Base-by-base conservation (phyloP, 2,113 vertebrate species). In the Opisthocomus hoazin region DNA sequence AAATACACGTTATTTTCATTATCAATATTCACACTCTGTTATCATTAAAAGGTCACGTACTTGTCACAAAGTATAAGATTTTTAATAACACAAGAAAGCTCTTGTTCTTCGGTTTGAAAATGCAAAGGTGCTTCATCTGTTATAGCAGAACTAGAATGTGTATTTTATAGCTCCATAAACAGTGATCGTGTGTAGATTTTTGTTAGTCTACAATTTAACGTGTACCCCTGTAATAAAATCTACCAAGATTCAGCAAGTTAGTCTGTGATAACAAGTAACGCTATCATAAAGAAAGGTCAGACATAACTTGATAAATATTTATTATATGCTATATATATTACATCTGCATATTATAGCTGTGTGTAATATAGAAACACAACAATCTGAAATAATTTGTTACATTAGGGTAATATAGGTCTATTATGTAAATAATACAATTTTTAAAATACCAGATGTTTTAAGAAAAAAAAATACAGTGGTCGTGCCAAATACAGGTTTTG, bases 1-100 rank as follows among this genome's bases (percentile, higher is more conserved):
- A 73, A 92, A 75, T 66, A 17, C 5, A 7, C 5, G 9, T 70
- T 65, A 30, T 71, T 85, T 86, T 56, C 64, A 74, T 87, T 32
- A 75, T 60, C 24, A 50, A 8, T 41, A 19, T 86, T 86, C 41
- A 86, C 15, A 74, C 6, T 77, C 84, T 26, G 37, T 82, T 76
- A 41, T 87, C 43, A 90, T 91, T 43, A 34, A 86, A 85, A 86
- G 36, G 54, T 90, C 48, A 39, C 4, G 22, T 76, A 39, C 19
- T 26, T 90, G 57, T 92, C 65, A 63, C 20, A 46, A 14, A 22
- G 11, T 64, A 13, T 54, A 85, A 81, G 78, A 29, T 14, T 56
- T 93, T 89, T 77, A 94, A 88, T 76, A 94, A 56, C 7, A 66
- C 43, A 64, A 92, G 84, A 91, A 76, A 85, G n/a, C 32, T 27